Percentiles rank a stretch among this genome's conserved stretches.
Evolutionary conservation across 37 sponge, comb jelly and placozoan genomes (phyloP).

Genomic region (Hexactinellida sp.): DNA sequence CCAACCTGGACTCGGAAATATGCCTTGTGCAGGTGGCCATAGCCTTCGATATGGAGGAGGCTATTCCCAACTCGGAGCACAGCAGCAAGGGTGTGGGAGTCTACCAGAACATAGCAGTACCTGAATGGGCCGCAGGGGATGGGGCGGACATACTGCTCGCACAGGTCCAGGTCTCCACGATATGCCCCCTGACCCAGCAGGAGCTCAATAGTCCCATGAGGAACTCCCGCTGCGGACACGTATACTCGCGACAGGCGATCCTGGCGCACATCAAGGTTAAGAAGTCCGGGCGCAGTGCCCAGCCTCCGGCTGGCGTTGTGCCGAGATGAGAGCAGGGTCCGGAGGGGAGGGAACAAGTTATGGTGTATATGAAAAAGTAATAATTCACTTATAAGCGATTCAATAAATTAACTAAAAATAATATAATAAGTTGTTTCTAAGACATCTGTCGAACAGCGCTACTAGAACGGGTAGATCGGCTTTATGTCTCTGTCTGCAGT

Average conservation of each 20-base stretch:
- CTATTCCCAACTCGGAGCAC: not conserved
- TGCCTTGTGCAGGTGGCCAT: not conserved
- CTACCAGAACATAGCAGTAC: not conserved
- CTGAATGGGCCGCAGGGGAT: not conserved
- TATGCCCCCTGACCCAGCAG: not conserved
- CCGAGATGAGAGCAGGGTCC: not conserved
- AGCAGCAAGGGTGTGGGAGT: not conserved
- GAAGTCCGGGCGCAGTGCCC: not conserved
- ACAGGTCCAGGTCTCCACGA: not conserved
- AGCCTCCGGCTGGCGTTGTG: not conserved
- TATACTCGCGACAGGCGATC: not conserved
- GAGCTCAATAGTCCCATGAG: not conserved
- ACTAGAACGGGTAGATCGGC: not conserved
- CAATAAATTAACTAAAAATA: too few species aligned
- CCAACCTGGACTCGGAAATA: not conserved
- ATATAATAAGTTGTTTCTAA: not conserved
- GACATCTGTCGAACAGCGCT: too few species aligned
- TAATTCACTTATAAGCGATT: not conserved
- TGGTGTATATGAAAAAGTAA: not conserved
- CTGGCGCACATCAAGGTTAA: not conserved
- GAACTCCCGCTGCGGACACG: constrained; percentile 2
- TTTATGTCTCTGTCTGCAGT: not conserved
- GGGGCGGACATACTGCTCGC: not conserved
- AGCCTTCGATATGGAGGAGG: not conserved
- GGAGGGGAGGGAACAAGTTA: not conserved